Evolutionary conservation across 1,140 invertebrate genomes (phyloP).

Genomic region (Harpegnathos saltator): DNA sequence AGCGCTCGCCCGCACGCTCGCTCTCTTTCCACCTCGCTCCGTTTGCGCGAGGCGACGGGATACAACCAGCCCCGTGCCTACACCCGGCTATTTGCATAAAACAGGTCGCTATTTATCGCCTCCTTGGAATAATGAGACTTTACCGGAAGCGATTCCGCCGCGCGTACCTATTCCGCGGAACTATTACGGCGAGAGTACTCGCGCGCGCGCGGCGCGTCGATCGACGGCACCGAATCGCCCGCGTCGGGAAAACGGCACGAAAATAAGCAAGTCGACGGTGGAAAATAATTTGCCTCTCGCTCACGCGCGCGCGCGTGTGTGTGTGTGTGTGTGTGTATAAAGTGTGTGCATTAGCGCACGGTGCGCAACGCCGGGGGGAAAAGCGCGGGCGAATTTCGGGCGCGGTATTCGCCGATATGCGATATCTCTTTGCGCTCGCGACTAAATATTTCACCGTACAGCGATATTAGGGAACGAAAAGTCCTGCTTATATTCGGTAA

Average conservation of each 20-base stretch:
- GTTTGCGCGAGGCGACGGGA: constrained; percentile 40
- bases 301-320: not conserved
- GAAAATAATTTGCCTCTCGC: constrained; percentile 28
- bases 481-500: not conserved
- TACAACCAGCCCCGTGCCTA: constrained; percentile 59
- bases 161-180: constrained; percentile 36
- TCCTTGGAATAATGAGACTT: constrained; percentile 58
- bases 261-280: constrained; percentile 20
- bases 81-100: constrained; percentile 69
- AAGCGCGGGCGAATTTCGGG: not conserved
- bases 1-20: not conserved
- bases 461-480: not conserved
- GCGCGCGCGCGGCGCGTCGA: constrained; percentile 21
- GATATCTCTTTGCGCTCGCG: no score
- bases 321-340: not conserved
- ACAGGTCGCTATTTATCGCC: constrained; percentile 70
- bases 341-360: constrained; percentile 27
- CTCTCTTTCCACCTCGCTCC: not conserved
- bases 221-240: constrained; percentile 12
- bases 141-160: constrained; percentile 34
- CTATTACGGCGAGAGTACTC: constrained; percentile 32
- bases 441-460: not conserved
- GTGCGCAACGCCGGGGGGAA: not conserved
- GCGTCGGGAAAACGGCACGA: constrained; percentile 11
- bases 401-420: no score